Base-by-base conservation (phyloP, 2,888 invertebrate genomes). In the Psylliodes chrysocephalus region DNA sequence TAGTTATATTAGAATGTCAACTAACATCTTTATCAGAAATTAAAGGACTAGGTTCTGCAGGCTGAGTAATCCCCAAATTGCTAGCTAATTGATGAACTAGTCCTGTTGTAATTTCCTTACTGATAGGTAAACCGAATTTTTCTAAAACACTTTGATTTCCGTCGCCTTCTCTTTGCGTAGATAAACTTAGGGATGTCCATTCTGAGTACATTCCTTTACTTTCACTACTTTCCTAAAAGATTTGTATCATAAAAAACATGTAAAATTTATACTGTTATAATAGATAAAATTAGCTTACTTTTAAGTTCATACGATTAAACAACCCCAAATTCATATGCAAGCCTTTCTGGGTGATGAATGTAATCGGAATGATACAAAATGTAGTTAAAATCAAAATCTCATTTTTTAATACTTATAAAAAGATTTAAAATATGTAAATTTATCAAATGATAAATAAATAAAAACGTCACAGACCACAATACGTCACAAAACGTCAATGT, bases 11-110 rank as follows among this genome's bases (percentile, higher is more conserved):
- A n/a, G n/a, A n/a, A 30, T 12, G 33, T 4, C 30, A 54, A 69
- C 68, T 60, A 79, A 94, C 95, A 88, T 96, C 95, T 85, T 86
- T 89, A 81, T 96, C 95, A 51, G 92, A 91, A 18, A 89, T 88
- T 59, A 97, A 86, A 25, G 90, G 89, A 78, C 95, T 95, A 2
- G 93, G 93, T 75, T 95, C 94, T 0, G 91, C 89, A 67, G 92
- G 91, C 70, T 93, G 92, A 1, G 93, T 90, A 49, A 89, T 87
- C 1, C 90, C 90, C 52, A 91, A 83, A 78, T 88, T 90, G 25
- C 87, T 83, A 2, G 90, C 89, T 4, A 98, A 85, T 76, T 92
- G 91, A 72, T 89, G 89, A 38, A 95, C 93, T 10, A 95, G 90
- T 1, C 91, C 90, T 28, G 91, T 83, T 10, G 94, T 93, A 5